Base-by-base conservation (phyloP, 2,113 vertebrate genomes). In the Progne subis region DNA sequence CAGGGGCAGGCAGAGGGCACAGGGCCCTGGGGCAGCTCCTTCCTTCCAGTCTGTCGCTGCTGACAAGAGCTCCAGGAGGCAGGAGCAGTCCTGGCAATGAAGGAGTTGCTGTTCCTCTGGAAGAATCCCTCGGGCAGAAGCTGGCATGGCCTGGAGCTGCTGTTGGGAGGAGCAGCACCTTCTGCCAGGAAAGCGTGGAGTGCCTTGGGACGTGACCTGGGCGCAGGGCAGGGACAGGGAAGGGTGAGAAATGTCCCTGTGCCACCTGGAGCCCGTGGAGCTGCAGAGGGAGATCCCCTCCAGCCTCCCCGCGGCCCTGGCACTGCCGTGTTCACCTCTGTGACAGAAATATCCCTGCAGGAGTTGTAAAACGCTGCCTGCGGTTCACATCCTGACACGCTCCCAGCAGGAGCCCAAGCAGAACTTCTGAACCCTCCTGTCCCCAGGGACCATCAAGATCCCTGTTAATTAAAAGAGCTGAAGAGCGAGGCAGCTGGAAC, bases 351-450 rank as follows among this genome's bases (percentile, higher is more conserved):
- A 24, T 16, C 29, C 9, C 0, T 11, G 34, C 4, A 29, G 43
- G 43, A 16, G 11, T 19, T 24, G 7, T 0, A 14, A 12, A 46
- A 20, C 18, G 23, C 2, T 47, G 28, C 28, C 29, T 56, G 50
- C 4, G 10, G 4, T 21, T 43, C 31, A 37, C 1, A 0, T 63
- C 1, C 4, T 41, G 28, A 23, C 39, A n/a, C 4, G 0, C 49
- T 61, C 74, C 37, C 37, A 43, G 3, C 25, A 52, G 72, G n/a
- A 91, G 39, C 37, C 43, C 61, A 34, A 1, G 14, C 15, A 28
- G 37, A 28, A 18, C 60, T 71, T 31, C 47, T 65, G 52, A 59
- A 12, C 60, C 16, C 14, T 2, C 1, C 47, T 60, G 11, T 55
- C 74, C n/a, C 67, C 90, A 41, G 20, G 41, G 32, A 2, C 47